A percentile compares a stretch with the other conserved stretches of the same genome.
Conservation (phyloP, 2,113 vertebrate species). For the Anas platyrhynchos region DNA sequence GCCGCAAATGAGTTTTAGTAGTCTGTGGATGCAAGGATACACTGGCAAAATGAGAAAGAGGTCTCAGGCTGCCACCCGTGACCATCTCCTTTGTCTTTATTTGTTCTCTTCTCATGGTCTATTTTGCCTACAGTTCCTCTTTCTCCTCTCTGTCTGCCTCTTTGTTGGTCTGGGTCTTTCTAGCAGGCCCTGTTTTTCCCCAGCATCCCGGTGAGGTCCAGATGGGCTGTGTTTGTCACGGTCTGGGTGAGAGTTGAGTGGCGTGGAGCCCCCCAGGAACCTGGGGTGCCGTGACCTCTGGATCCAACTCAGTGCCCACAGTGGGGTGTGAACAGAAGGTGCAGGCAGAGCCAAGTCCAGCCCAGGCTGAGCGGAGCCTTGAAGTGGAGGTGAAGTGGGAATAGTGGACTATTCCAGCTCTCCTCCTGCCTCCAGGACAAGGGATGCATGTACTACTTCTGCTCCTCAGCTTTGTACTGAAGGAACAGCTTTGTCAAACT, state of each 20-base stretch:
- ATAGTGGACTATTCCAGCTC: background rate
- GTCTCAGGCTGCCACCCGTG: background rate
- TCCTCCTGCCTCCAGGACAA: background rate
- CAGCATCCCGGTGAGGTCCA: background rate
- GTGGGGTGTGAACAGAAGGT: background rate
- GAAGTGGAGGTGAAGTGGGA: fast-evolving
- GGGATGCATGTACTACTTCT: background rate
- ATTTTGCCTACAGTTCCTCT: fast-evolving
- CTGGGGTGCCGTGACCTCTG: background rate
- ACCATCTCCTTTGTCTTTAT: background rate
- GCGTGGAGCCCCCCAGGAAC: background rate
- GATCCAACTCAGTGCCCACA: background rate
- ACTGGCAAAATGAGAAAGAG: background rate
- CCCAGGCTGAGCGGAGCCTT: background rate
- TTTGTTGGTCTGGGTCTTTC: background rate
- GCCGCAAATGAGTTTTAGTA: background rate
- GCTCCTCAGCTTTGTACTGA: background rate
- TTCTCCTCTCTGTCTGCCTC: background rate
- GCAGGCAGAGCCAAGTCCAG: background rate
- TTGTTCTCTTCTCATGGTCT: background rate
- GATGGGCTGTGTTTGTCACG: fast-evolving
- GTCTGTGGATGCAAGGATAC: background rate
- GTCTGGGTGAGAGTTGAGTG: fast-evolving
- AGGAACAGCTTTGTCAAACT: background rate
- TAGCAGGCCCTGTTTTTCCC: background rate